Base-by-base conservation (phyloP, 2,113 vertebrate species). In the Isichthys henryi region DNA sequence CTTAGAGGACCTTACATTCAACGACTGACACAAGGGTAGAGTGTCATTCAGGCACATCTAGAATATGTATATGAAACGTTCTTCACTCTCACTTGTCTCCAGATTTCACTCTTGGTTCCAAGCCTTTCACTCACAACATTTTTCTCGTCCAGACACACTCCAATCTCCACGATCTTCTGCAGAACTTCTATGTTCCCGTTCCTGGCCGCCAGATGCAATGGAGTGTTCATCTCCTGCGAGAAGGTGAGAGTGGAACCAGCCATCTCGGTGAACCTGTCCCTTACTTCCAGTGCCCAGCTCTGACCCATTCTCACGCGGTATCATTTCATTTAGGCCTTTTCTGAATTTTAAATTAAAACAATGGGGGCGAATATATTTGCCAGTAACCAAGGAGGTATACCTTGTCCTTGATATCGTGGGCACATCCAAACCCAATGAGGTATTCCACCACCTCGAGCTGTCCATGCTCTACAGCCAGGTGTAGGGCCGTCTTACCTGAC, bases 401-500 rank as follows among this genome's bases (percentile, higher is more conserved):
- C 96, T 98, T 97, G 93, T 99, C 97, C 92, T 96, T 97, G 90
- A 96, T 90, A 58, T 92, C 89, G 88, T 95, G 96, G 90, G 93
- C 94, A 92, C 97, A 98, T 23, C 96, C 96, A 84, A 95, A 96
- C 1, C 53, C 95, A 89, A 98, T 95, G 5, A 98, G 96, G 92
- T 97, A 97, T 70, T 97, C 96, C 91, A 96, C 95, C 91, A 95
- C 96, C 4, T 97, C 96, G 90, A 96, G 89, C 31, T 94, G 95
- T 53, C 97, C 96, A 0, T 95, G 89, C 90, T 97, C 97, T 21
- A 96, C 95, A 0, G 97, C 97, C 92, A 96, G 91, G 88, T 97
- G 97, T 89, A 98, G 96, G 0, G 97, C 96, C 0, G 97, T 97
- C 94, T 95, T 97, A 46, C 96, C 96, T 91, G 95, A 92, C 96